These are phyloP conservation scores for Pagrus major DNA, from an alignment of 2,113 vertebrate species.

Conservation along the genomic window DNA sequence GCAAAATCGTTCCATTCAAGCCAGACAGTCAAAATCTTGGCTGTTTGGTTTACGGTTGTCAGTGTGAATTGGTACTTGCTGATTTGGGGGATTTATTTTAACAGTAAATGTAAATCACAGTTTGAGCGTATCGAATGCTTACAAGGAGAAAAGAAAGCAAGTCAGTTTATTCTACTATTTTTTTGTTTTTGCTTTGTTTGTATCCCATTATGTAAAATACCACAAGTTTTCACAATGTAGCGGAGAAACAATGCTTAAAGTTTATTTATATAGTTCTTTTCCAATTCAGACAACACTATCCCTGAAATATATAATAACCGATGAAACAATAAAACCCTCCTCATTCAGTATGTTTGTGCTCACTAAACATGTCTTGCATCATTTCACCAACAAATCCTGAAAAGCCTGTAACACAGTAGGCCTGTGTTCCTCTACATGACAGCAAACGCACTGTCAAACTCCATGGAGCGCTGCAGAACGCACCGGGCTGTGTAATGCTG, in stretches of 20 bases:
- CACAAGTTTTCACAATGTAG: constrained; percentile 7
- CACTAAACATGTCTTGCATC: constrained; percentile 47
- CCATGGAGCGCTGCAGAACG: constrained; percentile 43
- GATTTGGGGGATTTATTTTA: constrained; percentile 41
- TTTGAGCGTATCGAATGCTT: constrained; percentile 12
- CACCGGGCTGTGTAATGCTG: constrained; percentile 61
- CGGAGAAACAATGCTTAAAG: background rate
- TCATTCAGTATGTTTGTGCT: constrained; percentile 17
- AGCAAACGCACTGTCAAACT: constrained; percentile 67
- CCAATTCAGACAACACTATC: background rate
- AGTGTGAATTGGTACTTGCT: constrained; percentile 27
- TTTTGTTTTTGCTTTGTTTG: background rate
- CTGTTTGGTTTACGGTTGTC: constrained; percentile 40
- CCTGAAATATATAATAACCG: background rate
- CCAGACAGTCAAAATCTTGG: constrained; percentile 34
- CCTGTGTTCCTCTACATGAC: constrained; percentile 43
- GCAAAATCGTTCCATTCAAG: constrained; percentile 13
- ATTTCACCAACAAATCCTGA: constrained; percentile 45
- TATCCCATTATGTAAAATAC: background rate
- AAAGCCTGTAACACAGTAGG: constrained; percentile 53
- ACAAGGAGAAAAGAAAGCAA: constrained; percentile 15
- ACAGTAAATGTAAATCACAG: constrained; percentile 25
- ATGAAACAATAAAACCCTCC: constrained; percentile 26
- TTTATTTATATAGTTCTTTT: background rate
- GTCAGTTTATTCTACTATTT: background rate